A percentile compares a stretch with the other conserved stretches of the same genome.
Conservation (phyloP, 2,888 invertebrate genomes). For the Cerastis leucographa region DNA sequence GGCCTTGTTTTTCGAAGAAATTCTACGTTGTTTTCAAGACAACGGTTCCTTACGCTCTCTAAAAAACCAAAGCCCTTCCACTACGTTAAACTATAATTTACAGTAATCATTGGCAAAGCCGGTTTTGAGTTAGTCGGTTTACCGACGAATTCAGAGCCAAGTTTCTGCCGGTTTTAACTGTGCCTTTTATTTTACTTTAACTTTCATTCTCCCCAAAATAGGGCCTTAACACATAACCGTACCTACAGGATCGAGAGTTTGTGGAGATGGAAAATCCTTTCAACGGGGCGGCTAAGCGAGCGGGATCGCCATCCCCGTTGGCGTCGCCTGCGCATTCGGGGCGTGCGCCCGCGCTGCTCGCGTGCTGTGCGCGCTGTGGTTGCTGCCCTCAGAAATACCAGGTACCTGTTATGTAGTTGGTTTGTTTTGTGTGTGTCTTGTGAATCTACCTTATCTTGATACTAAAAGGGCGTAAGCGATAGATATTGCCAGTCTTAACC, state of each 20-base stretch:
- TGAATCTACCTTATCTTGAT: not conserved
- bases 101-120: slow-evolving; percentile 49
- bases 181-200: slow-evolving; percentile 37
- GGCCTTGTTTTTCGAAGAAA: not conserved
- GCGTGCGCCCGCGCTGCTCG: slow-evolving; percentile 93
- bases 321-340: slow-evolving; percentile 97
- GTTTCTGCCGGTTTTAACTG: slow-evolving; percentile 46
- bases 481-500: not conserved
- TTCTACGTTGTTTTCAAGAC: slow-evolving; percentile 16
- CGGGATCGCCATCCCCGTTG: slow-evolving; percentile 96
- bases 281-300: slow-evolving; percentile 98
- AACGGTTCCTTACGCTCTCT: slow-evolving; percentile 17
- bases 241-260: slow-evolving; percentile 97
- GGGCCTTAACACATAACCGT: slow-evolving; percentile 65
- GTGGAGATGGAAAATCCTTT: slow-evolving; percentile 98
- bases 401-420: slow-evolving; percentile 87
- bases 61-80: slow-evolving; percentile 23
- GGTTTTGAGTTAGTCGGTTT: slow-evolving; percentile 50
- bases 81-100: slow-evolving; percentile 41
- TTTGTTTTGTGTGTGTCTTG: slow-evolving; percentile 33
- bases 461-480: not conserved
- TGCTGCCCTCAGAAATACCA: slow-evolving; percentile 97
- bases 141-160: slow-evolving; percentile 41
- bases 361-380: slow-evolving; percentile 96
- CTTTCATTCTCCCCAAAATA: slow-evolving; percentile 58